A percentile compares a stretch with the other conserved stretches of the same genome.
Evolutionary conservation across 2,113 vertebrate species (phyloP).

Genomic region (Gambusia holbrooki): DNA sequence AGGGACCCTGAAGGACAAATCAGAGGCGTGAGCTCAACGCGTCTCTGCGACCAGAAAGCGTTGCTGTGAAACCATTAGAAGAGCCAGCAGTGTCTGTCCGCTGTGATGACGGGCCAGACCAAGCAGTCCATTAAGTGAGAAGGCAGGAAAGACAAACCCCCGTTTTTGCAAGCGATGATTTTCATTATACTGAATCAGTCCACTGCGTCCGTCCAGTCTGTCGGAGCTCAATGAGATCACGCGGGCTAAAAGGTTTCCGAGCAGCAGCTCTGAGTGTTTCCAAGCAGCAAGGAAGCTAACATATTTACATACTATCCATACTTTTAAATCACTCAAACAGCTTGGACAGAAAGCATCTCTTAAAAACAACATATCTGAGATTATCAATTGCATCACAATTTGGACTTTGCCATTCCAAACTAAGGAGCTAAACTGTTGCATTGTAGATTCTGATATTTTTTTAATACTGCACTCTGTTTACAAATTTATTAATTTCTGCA

Average conservation of each 20-base stretch:
- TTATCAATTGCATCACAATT: background rate
- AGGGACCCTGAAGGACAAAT: slow-evolving; percentile 78
- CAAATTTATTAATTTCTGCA: background rate
- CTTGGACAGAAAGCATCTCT: background rate
- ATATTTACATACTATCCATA: background rate
- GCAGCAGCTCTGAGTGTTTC: slow-evolving; percentile 62
- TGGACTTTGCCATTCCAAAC: background rate
- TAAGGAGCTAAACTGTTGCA: no score
- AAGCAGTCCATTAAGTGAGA: slow-evolving; percentile 32
- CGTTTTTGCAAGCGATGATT: slow-evolving; percentile 19
- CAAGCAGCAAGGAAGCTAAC: background rate
- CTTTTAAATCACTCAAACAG: background rate
- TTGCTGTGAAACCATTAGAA: background rate
- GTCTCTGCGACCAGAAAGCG: background rate
- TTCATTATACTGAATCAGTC: slow-evolving; percentile 34
- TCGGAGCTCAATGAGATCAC: slow-evolving; percentile 41
- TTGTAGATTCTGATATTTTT: background rate
- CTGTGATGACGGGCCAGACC: background rate
- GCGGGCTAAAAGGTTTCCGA: slow-evolving; percentile 24
- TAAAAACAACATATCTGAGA: background rate
- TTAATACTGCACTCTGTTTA: background rate
- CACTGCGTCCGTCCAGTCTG: slow-evolving; percentile 34
- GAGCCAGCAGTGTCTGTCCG: background rate
- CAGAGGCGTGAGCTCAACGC: background rate
- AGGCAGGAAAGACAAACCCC: slow-evolving; percentile 31